A percentile compares a stretch with the other conserved stretches of the same genome.
phyloP scores from a whole-genome alignment of 2,113 vertebrate genomes.

The Halichoerus grypus region DNA sequence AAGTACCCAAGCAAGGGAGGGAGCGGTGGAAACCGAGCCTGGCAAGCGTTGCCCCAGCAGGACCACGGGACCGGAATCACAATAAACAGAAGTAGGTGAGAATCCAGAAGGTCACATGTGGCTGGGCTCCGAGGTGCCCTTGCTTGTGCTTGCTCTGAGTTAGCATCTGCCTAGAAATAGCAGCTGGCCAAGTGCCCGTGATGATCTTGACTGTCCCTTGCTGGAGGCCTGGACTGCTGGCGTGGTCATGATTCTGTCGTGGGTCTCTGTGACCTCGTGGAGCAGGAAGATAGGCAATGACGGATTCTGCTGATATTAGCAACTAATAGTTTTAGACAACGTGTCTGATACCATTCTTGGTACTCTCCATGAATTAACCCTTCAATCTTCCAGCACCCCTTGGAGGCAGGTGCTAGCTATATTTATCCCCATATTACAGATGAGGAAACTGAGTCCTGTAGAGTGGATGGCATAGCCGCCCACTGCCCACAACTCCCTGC shows the following conservation, averaged over 20 bases:
- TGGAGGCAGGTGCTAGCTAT: not conserved
- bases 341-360: fast-evolving
- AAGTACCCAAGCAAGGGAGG: not conserved
- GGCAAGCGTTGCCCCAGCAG: fast-evolving
- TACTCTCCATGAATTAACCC: not conserved
- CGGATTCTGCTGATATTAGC: not conserved
- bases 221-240: not conserved
- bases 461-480: not conserved
- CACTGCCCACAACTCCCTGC: not conserved
- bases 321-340: fast-evolving
- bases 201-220: not conserved
- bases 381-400: not conserved
- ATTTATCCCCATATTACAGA: not conserved
- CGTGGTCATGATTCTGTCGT: not conserved
- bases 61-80: not conserved
- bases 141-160: not conserved
- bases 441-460: not conserved
- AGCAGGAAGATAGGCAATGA: not conserved
- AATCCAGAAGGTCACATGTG: not conserved
- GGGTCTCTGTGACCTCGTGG: not conserved
- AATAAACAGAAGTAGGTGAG: not conserved
- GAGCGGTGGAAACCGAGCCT: fast-evolving
- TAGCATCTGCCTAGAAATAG: slow-evolving; percentile 41
- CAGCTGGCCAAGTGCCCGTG: slow-evolving; percentile 22
- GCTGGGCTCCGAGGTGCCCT: not conserved